Evolutionary conservation across 2,888 invertebrate species (phyloP), one percentile per base, ranked within the genome.

Genomic region (Galerucella nymphaeae): DNA sequence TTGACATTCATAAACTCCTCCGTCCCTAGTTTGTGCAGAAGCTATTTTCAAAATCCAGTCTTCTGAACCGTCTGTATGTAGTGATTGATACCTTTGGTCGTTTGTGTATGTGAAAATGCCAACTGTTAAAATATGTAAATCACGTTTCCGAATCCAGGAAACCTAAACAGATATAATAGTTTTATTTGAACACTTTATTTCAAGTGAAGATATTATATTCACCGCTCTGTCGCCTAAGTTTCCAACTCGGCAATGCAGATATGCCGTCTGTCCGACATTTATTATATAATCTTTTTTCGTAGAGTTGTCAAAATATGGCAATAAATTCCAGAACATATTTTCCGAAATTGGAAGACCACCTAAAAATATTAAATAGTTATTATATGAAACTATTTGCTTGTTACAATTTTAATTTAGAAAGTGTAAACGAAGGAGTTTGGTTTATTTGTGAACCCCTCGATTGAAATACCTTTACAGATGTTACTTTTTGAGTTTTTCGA

Each of bases 181-280:
- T 13, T 42, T 11, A 42, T 42, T 42, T 45, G 11, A 45, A 45
- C 14, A 13, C 2, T 45, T 2, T 14, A 45, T 45, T n/a, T 57
- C n/a, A 57, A 18, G 11, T n/a, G 0, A 20, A 14, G 59, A 30
- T 38, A 59, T n/a, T 58, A 38, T 50, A 90, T 94, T 93, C 88
- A 95, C 96, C 87, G 95, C 95, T 89, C 96, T 89, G 86, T 96
- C 96, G 67, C 95, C 96, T 78, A 95, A 90, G 88, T 95, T 96
- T 81, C 95, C 89, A 74, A 96, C 96, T 82, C 93, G 89, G 87
- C 96, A 96, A 87, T 95, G 94, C 70, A 96, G 89, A 85, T 94
- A 91, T 72, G 95, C 95, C 70, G 94, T 93, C 87, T 95, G 95
- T 72, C 96, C 96, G 79, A 95, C 95, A 78, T 95, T 95, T 80